Conservation (phyloP, 2,888 invertebrate species). For the Oegoconia quadripuncta region DNA sequence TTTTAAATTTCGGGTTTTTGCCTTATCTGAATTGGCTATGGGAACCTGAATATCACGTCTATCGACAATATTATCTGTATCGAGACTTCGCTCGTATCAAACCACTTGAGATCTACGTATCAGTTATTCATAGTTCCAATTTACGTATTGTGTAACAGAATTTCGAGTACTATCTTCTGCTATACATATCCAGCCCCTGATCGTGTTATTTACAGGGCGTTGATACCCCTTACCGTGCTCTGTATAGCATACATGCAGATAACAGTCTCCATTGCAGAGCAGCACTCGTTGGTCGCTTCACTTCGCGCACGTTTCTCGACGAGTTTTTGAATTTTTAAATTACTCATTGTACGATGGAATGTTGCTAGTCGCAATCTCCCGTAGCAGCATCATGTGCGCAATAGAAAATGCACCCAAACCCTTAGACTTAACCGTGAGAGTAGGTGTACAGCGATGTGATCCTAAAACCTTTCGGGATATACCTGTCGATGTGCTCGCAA, state of each 20-base stretch:
- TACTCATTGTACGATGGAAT: constrained; percentile 79
- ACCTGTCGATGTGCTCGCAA: constrained; percentile 47
- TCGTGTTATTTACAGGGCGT: constrained; percentile 50
- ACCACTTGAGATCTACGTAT: no score
- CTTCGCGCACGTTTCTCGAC: constrained; percentile 66
- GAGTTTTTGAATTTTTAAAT: constrained; percentile 81
- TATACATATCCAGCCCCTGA: constrained; percentile 24
- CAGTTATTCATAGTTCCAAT: no score
- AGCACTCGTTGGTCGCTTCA: constrained; percentile 66
- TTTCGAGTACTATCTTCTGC: no score
- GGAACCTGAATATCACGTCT: no score
- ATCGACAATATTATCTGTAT: no score
- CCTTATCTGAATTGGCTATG: no score
- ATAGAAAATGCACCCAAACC: constrained; percentile 60
- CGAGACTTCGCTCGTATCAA: no score
- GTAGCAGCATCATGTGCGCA: constrained; percentile 37
- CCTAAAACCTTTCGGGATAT: constrained; percentile 41
- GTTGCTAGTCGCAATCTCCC: constrained; percentile 52
- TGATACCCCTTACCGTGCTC: constrained; percentile 38
- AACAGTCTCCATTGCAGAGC: constrained; percentile 73
- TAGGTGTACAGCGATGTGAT: constrained; percentile 31
- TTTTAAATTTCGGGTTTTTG: no score
- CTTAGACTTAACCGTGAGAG: constrained; percentile 52
- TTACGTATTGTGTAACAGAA: no score
- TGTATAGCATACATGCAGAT: constrained; percentile 54